These are phyloP conservation scores for Falco biarmicus DNA, from an alignment of 2,797 vertebrate genomes.

Conservation along the genomic window DNA sequence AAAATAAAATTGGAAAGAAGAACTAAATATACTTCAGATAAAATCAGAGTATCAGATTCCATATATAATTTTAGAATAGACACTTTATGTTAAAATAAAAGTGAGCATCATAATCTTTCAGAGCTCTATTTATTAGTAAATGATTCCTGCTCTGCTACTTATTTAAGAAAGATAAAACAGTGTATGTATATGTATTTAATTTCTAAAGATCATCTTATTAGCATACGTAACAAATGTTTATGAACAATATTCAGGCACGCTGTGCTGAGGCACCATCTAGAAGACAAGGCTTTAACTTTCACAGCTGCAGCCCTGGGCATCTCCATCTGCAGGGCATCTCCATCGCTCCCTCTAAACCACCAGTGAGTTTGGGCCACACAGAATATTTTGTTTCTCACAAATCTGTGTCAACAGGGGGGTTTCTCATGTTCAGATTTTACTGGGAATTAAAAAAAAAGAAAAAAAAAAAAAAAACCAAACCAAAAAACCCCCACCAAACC, in stretches of 20 bases:
- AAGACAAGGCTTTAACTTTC: not conserved
- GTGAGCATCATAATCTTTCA: not conserved
- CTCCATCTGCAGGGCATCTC: too few species aligned
- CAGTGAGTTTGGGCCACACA: not conserved
- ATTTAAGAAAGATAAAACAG: not conserved
- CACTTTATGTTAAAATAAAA: not conserved
- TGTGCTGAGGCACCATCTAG: not conserved
- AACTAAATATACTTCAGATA: not conserved
- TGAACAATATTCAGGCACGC: not conserved
- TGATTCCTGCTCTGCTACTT: not conserved
- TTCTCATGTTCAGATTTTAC: not conserved
- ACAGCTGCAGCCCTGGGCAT: not conserved
- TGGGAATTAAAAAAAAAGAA: too few species aligned
- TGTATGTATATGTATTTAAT: not conserved
- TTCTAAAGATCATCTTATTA: not conserved
- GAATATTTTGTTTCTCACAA: not conserved
- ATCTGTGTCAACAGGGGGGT: not conserved
- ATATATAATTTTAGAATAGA: not conserved
- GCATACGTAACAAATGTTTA: fast-evolving
- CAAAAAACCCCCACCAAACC: too few species aligned
- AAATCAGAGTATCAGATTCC: not conserved
- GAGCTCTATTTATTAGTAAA: not conserved
- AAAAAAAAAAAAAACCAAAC: not conserved
- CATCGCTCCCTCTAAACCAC: not conserved
- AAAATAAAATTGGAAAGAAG: not conserved